These are phyloP conservation scores for Chlamydotis undulata DNA, from an alignment of 2,113 vertebrate species.

Conservation along the genomic window DNA sequence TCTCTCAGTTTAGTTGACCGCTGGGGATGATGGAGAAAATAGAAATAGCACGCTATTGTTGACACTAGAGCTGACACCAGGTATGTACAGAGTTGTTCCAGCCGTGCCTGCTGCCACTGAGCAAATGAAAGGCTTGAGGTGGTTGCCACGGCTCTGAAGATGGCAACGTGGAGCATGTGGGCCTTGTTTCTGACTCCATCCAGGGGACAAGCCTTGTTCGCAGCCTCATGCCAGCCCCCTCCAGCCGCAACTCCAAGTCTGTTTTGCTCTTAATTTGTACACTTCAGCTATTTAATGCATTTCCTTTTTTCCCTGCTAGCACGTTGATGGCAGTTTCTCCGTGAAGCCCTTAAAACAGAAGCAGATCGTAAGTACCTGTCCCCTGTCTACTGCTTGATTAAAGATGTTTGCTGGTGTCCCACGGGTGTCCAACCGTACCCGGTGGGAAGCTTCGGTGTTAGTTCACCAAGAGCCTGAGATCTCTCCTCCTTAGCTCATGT, in stretches of 20 bases:
- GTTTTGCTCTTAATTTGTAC: background rate
- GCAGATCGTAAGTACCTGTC: conserved; percentile 89
- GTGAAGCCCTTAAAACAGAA: conserved; percentile 98
- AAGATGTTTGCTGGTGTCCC: background rate
- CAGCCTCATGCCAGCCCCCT: background rate
- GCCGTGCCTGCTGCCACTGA: background rate
- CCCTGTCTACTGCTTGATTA: background rate
- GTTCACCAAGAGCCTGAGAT: background rate
- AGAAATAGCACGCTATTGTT: background rate
- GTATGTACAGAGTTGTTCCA: background rate
- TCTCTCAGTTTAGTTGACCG: background rate
- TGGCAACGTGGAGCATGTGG: background rate
- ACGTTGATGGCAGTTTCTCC: conserved; percentile 94
- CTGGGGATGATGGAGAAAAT: background rate
- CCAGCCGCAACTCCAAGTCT: no score
- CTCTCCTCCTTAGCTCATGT: background rate
- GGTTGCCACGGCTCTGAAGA: background rate
- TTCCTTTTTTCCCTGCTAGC: conserved; percentile 71
- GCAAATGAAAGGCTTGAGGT: background rate
- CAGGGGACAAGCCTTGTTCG: background rate
- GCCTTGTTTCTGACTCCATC: background rate
- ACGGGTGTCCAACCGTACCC: background rate
- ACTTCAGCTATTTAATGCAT: background rate
- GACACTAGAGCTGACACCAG: background rate
- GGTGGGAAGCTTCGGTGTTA: background rate